Conservation (phyloP, 2,797 vertebrate genomes). For the Nannoperca obscura region DNA sequence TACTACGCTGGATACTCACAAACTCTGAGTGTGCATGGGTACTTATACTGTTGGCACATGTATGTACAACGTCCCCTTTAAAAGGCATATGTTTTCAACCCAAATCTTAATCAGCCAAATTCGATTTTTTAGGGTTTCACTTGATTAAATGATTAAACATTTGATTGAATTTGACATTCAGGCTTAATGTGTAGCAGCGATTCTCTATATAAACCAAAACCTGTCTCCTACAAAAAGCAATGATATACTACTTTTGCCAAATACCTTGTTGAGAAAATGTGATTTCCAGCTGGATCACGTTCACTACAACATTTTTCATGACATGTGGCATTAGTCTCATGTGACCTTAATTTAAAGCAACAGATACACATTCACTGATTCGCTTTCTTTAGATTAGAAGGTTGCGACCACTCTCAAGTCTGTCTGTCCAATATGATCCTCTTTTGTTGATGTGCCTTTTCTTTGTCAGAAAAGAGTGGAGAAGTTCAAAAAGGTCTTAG, state of each 20-base stretch:
- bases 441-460: slow-evolving; percentile 1
- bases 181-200: not conserved
- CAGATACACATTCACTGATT: slow-evolving; percentile 14
- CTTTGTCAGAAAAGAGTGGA: slow-evolving; percentile 18
- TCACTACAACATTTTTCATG: slow-evolving; percentile 19
- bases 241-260: slow-evolving; percentile 1
- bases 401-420: slow-evolving; percentile 5
- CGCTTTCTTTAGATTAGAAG: slow-evolving; percentile 12
- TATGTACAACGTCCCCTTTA: slow-evolving; percentile 40
- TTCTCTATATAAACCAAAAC: slow-evolving; percentile 6
- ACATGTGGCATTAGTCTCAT: slow-evolving; percentile 12
- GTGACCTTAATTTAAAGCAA: slow-evolving; percentile 20
- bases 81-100: slow-evolving; percentile 22
- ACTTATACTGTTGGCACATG: slow-evolving; percentile 31
- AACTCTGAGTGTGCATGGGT: not conserved
- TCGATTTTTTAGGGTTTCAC: slow-evolving; percentile 1
- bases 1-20: slow-evolving; percentile 3
- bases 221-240: not conserved
- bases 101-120: slow-evolving; percentile 29
- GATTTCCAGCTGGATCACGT: not conserved
- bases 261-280: not conserved
- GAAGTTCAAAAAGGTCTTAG: slow-evolving; percentile 9
- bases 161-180: not conserved
- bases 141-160: not conserved
- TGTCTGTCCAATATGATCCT: slow-evolving; percentile 10